Evolutionary conservation across 2,888 invertebrate genomes (phyloP), one percentile per base, ranked within the genome.

Genomic region (Drosophila multiciliata): DNA sequence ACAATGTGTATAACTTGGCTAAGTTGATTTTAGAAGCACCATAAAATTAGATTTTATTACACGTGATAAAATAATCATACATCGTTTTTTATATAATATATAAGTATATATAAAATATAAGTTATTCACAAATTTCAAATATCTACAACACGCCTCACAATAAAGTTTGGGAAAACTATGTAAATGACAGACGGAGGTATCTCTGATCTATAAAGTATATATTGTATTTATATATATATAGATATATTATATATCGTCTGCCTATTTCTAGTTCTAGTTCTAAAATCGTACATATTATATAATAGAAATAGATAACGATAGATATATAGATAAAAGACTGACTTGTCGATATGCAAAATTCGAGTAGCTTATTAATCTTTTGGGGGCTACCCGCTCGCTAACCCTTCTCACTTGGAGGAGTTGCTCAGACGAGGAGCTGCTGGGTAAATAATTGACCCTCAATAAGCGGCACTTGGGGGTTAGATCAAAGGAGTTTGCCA

Each of bases 401-500:
- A 33, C 20, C 32, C 33, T 23, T n/a, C 15, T n/a, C 45, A 20
- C 38, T 59, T 32, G 20, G 29, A 29, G 29, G 1, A 29, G 29
- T 6, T 29, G 29, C 29, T 29, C 29, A 29, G 0, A 29, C 29
- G 6, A 6, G 38, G 17, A 29, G 15, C 15, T 45, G 15, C 57
- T 33, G 15, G 32, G n/a, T 17, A 38, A 55, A 71, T 66, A 77
- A 49, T 76, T 77, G 75, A 75, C 48, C 66, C 75, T 40, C 45
- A 73, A 65, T 59, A 66, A 52, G 38, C 15, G 52, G 38, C 20
- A 57, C 60, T 76, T 63, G 58, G 64, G 45, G 36, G 50, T 17
- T 20, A 69, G 77, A 76, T 77, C 77, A 79, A 79, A 77, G 70
- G 29, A 76, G 23, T 40, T 32, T 73, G 77, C 60, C 65, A 20